Base-by-base conservation (phyloP, 2,888 invertebrate species). In the Ganaspis brasiliensis region DNA sequence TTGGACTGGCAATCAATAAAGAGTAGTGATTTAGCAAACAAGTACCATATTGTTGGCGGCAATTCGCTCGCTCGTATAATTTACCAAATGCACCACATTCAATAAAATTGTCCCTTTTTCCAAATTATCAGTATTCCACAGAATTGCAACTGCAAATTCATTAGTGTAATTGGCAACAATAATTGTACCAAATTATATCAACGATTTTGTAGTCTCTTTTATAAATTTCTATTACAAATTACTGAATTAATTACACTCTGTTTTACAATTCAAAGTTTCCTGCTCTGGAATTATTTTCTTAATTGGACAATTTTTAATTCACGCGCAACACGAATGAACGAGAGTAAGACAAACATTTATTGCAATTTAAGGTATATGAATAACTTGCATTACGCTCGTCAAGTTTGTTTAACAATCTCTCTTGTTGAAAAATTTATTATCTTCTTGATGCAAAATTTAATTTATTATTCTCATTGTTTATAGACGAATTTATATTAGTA, bases 11-110 rank as follows among this genome's bases (percentile, higher is more conserved):
- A 67, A 37, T 67, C 67, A 67, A 67, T 67, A 45, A 52, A 52
- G 52, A 67, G 67, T 77, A 83, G 80, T 83, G 86, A 86, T 89
- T 89, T 82, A 81, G 89, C 85, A 91, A 89, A 90, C 89, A 90
- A 88, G 90, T 89, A 91, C 89, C 91, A 91, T 91, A 91, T 89
- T 91, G 91, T 82, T 86, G 86, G 88, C 85, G 89, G 86, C 85
- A 78, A 70, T 74, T 72, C 59, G 56, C 70, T 77, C 76, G 76
- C 24, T 73, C 79, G 80, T 79, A 55, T 79, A 82, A 78, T 82
- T 76, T 67, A n/a, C n/a, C 24, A 24, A 67, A 26, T n/a, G 8
- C 21, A 26, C 14, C 40, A 9, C 31, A 35, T 31, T 31, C 35
- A 59, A 67, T 26, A 24, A 45, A 67, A 45, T 45, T 45, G 45